Conservation (phyloP, 2,113 vertebrate species). For the Micromys minutus region DNA sequence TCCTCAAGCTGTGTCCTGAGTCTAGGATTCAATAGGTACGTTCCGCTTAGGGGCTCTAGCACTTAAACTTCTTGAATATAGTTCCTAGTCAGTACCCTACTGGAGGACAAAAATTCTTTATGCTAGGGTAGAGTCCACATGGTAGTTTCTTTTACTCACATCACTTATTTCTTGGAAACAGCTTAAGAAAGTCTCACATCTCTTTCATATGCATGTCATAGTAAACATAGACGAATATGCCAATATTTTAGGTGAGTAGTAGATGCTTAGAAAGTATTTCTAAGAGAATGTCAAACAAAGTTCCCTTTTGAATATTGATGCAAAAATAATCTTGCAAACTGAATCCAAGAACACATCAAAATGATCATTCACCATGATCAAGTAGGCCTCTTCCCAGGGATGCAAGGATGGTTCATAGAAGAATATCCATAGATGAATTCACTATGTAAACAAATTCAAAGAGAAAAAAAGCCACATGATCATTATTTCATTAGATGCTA, state of each 20-base stretch:
- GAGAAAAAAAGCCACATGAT: too few species aligned
- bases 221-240: background rate
- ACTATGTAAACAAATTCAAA: too few species aligned
- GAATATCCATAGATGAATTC: too few species aligned
- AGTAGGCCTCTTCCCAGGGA: too few species aligned
- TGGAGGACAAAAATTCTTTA: background rate
- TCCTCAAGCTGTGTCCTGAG: background rate
- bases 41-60: background rate
- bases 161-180: background rate
- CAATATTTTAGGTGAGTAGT: background rate
- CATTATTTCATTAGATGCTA: too few species aligned
- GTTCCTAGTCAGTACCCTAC: background rate
- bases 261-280: background rate
- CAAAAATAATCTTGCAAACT: too few species aligned
- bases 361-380: too few species aligned
- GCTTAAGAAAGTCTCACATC: background rate
- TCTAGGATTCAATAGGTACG: background rate
- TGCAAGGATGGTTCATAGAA: too few species aligned
- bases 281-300: too few species aligned
- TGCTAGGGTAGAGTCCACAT: background rate
- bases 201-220: background rate
- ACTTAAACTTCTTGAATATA: too few species aligned
- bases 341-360: too few species aligned
- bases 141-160: background rate
- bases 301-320: too few species aligned